These are phyloP conservation scores for Phyllopteryx taeniolatus DNA, from an alignment of 2,113 vertebrate genomes.

Conservation along the genomic window DNA sequence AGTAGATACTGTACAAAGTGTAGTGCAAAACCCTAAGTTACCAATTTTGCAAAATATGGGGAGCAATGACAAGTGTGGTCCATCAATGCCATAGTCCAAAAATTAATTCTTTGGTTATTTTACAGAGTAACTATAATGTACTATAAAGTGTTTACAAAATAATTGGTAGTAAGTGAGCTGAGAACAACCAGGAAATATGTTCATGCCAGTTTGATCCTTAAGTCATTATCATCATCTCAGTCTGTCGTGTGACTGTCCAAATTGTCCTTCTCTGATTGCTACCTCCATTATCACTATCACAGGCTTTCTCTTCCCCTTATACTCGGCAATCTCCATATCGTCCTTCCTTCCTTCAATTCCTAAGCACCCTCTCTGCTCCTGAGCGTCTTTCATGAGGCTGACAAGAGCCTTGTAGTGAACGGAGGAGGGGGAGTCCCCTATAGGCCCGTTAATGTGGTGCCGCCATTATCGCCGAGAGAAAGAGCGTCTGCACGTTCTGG, in stretches of 20 bases:
- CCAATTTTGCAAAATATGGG: too few relatives aligned
- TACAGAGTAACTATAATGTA: too few relatives aligned
- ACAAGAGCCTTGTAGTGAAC: slow-evolving; percentile 45
- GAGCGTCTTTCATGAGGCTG: slow-evolving; percentile 59
- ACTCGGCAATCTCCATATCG: slow-evolving; percentile 35
- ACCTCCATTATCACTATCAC: neutral
- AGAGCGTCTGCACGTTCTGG: slow-evolving; percentile 12
- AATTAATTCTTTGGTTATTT: too few relatives aligned
- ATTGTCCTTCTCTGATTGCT: neutral
- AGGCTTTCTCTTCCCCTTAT: slow-evolving; percentile 17
- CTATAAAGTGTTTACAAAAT: too few relatives aligned
- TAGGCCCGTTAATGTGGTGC: slow-evolving; percentile 54
- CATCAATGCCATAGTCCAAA: too few relatives aligned
- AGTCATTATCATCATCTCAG: neutral
- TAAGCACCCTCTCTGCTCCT: slow-evolving; percentile 26
- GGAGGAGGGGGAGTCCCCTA: slow-evolving; percentile 41
- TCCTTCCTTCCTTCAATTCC: slow-evolving; percentile 15
- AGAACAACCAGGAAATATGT: too few relatives aligned
- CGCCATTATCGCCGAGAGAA: slow-evolving; percentile 48
- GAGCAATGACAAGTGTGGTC: too few relatives aligned
- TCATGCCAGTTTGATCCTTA: too few relatives aligned
- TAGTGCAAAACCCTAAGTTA: too few relatives aligned
- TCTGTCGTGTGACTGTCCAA: neutral
- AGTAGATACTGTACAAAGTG: too few relatives aligned
- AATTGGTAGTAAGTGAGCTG: too few relatives aligned